These are phyloP conservation scores for Venturia canescens DNA, from an alignment of 1,140 invertebrate species.

Conservation along the genomic window DNA sequence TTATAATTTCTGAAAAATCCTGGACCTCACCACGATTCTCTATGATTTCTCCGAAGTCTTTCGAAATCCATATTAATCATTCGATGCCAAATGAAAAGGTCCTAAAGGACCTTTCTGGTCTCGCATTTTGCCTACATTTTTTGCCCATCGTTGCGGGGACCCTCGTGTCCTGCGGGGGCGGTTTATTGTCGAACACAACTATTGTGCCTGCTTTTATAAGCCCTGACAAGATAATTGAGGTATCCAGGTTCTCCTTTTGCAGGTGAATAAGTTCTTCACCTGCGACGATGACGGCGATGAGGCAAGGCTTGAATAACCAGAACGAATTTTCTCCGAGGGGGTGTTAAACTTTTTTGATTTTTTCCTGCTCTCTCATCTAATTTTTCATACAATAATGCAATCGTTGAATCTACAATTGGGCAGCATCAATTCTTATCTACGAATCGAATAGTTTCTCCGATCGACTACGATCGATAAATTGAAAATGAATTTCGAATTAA, in stretches of 20 bases:
- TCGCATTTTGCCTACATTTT: background rate
- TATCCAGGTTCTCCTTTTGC: background rate
- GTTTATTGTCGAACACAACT: slow-evolving; percentile 25
- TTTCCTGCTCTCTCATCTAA: too few relatives aligned
- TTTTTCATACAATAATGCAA: too few relatives aligned
- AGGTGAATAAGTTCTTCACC: slow-evolving; percentile 21
- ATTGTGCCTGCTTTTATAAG: background rate
- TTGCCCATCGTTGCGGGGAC: background rate
- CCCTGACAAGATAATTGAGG: slow-evolving; percentile 21
- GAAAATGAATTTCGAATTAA: too few relatives aligned
- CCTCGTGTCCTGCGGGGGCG: slow-evolving; percentile 41
- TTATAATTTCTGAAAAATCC: too few relatives aligned
- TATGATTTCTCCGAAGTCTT: background rate
- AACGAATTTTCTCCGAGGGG: background rate
- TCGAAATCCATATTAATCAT: background rate
- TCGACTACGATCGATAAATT: too few relatives aligned
- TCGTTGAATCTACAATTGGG: too few relatives aligned
- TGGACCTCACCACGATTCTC: too few relatives aligned
- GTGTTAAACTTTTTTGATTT: background rate
- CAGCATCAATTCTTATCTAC: too few relatives aligned
- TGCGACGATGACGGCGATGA: background rate
- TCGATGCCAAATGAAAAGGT: background rate
- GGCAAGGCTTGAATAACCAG: background rate
- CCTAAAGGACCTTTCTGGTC: background rate
- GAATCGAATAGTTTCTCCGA: too few relatives aligned